Base-by-base conservation (phyloP, 2,113 vertebrate genomes). In the Dolichallabes microphthalmus region DNA sequence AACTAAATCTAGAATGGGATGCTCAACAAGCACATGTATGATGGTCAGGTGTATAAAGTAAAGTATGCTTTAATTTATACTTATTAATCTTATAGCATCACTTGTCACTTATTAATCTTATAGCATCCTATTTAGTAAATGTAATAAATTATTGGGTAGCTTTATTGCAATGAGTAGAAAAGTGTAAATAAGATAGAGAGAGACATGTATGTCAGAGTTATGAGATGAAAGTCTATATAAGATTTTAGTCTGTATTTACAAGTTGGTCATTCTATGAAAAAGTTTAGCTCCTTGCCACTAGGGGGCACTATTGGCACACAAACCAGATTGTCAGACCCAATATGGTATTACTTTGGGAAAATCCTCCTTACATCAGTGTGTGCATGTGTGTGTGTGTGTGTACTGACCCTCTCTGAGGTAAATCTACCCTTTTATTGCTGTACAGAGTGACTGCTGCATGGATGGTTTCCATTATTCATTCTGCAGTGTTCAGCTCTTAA, bases 231-330 rank as follows among this genome's bases (percentile, higher is more conserved):
- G 35, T 35, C 35, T 35, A 35, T 35, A 35, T 35, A 35, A 35
- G 35, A 35, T 2, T 35, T 35, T 35, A 35, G 35, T 35, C 35
- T 35, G 35, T 35, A 35, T 35, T 35, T 35, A 35, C 35, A 35
- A 35, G 3, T 32, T 32, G 3, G 66, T 39, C 17, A 10, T 3
- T 22, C 69, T 35, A 52, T 50, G 73, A 74, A 20, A 78, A 32
- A 1, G 19, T 74, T 39, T 45, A 19, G 68, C 25, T 53, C 2
- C 30, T 35, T 25, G 35, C 91, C 93, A 93, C 90, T 90, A 76
- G 93, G 64, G 89, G 90, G 93, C 92, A 79, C 88, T 93, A 89
- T 91, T 87, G 89, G 13, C 73, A 58, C 25, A 53, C 20, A 55
- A 78, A 80, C 76, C 27, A 63, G 25, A 32, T 11, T 0, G 52